Base-by-base conservation (phyloP, 1,140 invertebrate genomes). In the Arctopsyche grandis region DNA sequence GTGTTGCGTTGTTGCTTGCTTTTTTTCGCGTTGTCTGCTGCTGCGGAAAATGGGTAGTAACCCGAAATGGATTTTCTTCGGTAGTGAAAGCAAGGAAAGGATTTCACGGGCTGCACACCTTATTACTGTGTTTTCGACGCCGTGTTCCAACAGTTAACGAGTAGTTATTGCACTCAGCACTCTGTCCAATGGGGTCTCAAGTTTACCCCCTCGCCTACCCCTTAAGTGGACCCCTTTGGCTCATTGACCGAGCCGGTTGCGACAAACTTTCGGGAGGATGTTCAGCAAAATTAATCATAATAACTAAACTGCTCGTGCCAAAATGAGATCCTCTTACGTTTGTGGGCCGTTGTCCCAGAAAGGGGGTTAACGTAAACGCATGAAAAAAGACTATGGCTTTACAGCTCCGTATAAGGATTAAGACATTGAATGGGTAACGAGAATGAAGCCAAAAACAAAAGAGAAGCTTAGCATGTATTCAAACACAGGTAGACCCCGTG, bases 141-240 rank as follows among this genome's bases (percentile, higher is more conserved):
- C 12, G 66, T 14, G 43, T 38, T 38, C 29, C 29, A n/a, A 1
- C 29, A 38, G 29, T 73, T 48, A 48, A 73, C 69, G 69, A 73
- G 69, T 73, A 73, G 69, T 73, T 73, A 73, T 73, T 48, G 69
- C 43, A 12, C 16, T 43, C 14, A 12, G 24, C 69, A 19, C 69
- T 29, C 38, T 70, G 38, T 22, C 29, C 29, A 7, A 38, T 38
- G 29, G 29, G 29, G 29, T 38, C 29, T 7, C 29, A 4, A 38
- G 29, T 38, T 7, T 38, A 1, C 29, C 7, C 29, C n/a, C n/a
- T n/a, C n/a, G n/a, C n/a, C n/a, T n/a, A 3, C 5, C 16, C 56
- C 21, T 9, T n/a, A 60, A 60, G 56, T 19, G 56, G n/a, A 60
- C 56, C 56, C 56, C 21, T 16, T 21, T 60, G 56, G 16, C 56